Percentiles rank a stretch among this genome's conserved stretches.
phyloP scores from a whole-genome alignment of 2,113 vertebrate species.

The Melanerpes aurifrons region DNA sequence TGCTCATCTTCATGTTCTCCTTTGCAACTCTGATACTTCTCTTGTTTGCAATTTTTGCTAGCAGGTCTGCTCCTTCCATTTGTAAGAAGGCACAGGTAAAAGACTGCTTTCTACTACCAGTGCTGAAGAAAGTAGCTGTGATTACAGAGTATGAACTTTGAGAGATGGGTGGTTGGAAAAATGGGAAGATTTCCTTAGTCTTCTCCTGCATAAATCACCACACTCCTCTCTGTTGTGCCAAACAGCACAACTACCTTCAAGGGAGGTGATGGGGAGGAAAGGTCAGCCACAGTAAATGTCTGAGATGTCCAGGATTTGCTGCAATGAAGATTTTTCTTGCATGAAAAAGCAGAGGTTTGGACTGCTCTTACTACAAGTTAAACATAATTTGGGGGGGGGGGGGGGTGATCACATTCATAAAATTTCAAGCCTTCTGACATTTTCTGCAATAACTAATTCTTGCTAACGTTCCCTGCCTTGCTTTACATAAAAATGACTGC shows the following conservation, averaged over 20 bases:
- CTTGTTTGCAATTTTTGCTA: not conserved
- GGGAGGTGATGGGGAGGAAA: not conserved
- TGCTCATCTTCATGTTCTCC: not conserved
- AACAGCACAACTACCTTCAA: not conserved
- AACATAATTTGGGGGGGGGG: not conserved
- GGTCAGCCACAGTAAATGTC: not conserved
- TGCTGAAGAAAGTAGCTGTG: not conserved
- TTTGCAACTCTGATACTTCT: not conserved
- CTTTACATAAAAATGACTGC: conserved; percentile 70
- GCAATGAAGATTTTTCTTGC: not conserved
- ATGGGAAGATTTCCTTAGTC: not conserved
- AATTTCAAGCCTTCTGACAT: conserved; percentile 30
- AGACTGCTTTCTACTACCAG: not conserved
- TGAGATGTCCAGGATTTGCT: not conserved
- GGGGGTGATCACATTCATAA: not conserved
- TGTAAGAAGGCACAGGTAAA: not conserved
- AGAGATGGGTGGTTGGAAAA: not conserved
- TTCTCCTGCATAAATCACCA: not conserved
- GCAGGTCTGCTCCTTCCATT: not conserved
- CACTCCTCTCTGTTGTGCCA: not conserved
- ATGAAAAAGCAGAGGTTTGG: not conserved
- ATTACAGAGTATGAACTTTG: not conserved
- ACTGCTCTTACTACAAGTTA: not conserved
- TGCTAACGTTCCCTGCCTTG: conserved; percentile 66
- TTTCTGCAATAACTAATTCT: conserved; percentile 73